Base-by-base conservation (phyloP, 2,797 vertebrate genomes). In the Syndactyla subalaris region DNA sequence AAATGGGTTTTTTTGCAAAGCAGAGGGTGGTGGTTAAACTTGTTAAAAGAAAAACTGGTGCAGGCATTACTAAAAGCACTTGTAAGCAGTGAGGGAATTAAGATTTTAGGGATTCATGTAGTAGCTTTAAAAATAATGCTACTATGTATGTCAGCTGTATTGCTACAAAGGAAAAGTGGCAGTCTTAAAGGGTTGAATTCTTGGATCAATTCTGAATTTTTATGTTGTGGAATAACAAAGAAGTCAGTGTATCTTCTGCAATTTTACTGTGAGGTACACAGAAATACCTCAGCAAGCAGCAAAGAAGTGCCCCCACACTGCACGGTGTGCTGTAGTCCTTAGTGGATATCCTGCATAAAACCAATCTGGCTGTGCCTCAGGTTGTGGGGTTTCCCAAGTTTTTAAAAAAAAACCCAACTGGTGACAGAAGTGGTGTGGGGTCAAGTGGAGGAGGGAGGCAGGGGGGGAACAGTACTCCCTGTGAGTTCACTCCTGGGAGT, bases 281-380 rank as follows among this genome's bases (percentile, higher is more conserved):
- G 59, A 85, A 54, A 24, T 15, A 12, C 39, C 32, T n/a, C 17
- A 12, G 5, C 2, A 39, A 73, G 26, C 9, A 19, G 41, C 20
- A 23, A 5, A 77, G 54, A 58, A 34, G 23, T 7, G 8, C 30
- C 6, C 20, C 24, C 4, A 2, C 4, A 6, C 46, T 57, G 36
- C 24, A 4, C 26, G 49, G 10, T 12, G 9, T 61, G 48, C 75
- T 38, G 10, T 20, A 41, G 8, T 65, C 41, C 46, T 74, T 10
- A 4, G 51, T 34, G 43, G n/a, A 17, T 52, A 18, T 70, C 39
- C 14, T 27, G 1, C 10, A 4, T 22, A 32, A 77, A 72, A 21
- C 16, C 55, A 65, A 2, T 14, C 22, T 22, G 6, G 1, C 30
- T 12, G 0, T 54, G 46, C 15, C 20, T 63, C 38, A 7, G 45